Evolutionary conservation across 2,113 vertebrate genomes (phyloP), one percentile per base, ranked within the genome.

Genomic region (Sigmodon hispidus): DNA sequence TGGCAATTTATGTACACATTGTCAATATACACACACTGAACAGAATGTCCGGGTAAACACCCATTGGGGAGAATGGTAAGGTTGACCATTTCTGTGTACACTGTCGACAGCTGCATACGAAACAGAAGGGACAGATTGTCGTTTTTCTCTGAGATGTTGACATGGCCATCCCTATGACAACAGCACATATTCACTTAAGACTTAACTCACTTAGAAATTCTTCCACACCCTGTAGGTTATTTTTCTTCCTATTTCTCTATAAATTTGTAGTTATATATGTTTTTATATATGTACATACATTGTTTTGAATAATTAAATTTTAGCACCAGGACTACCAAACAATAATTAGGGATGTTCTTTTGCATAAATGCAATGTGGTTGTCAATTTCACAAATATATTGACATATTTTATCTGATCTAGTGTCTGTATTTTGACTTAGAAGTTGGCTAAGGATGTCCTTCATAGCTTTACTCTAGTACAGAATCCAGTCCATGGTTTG

Each of bases 271-370:
- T 34, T 69, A 75, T 94, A 19, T 90, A 90, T 89, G 8, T 87
- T 21, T 21, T 69, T 45, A 57, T 81, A 59, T 81, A 81, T 45
- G 7, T 10, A 40, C 43, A 45, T 26, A 84, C 6, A 73, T 0
- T 88, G 57, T 84, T 57, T 61, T 70, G 45, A 84, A 77, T 93
- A 96, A 36, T 65, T 79, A 45, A 96, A 48, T 15, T 29, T 34
- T 2, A 69, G 40, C 34, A 77, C 17, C 6, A 50, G 16, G 24
- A 36, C 5, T 73, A 40, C 48, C 70, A 43, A 76, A 45, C 70
- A 17, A 13, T 16, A 31, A 52, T 4, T 69, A 93, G 57, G 19
- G 24, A 61, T 36, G 12, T 7, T 88, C 45, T 73, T 69, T 90
- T 59, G 26, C 3, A 31, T 45, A 70, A 29, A 5, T 24, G 87